A percentile compares a stretch with the other conserved stretches of the same genome.
Conservation (phyloP, 2,113 vertebrate genomes). For the Todiramphus saurophagus region DNA sequence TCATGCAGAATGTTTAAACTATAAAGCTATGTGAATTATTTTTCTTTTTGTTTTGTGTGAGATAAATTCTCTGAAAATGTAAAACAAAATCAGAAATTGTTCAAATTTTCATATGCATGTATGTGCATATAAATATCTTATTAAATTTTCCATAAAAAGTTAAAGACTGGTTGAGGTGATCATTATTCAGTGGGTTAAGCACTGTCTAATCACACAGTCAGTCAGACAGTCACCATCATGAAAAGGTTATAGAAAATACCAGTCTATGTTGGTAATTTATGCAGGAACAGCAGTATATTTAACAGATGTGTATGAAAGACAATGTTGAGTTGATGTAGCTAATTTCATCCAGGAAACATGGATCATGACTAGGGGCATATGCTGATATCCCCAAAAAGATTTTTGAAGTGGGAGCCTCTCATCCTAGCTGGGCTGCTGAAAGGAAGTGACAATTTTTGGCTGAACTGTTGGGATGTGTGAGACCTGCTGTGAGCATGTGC, state of each 20-base stretch:
- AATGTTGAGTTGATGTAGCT: not conserved
- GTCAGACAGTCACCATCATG: not conserved
- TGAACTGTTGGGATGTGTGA: not conserved
- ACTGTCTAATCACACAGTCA: not conserved
- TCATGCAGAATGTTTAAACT: not conserved
- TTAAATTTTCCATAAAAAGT: not conserved
- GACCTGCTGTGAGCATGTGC: not conserved
- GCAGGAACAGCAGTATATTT: not conserved
- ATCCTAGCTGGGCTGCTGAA: not conserved
- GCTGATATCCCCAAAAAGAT: not conserved
- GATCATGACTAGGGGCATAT: not conserved
- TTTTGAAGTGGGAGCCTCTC: not conserved
- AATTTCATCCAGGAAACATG: not conserved
- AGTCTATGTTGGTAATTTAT: not conserved
- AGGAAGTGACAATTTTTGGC: not conserved
- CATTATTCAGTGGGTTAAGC: not conserved
- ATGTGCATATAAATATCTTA: not conserved
- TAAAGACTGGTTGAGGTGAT: not conserved
- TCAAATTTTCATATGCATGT: fast-evolving
- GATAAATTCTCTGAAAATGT: not conserved
- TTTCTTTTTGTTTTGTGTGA: not conserved
- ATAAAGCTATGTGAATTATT: not conserved
- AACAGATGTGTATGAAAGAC: not conserved
- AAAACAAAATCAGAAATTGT: not conserved
- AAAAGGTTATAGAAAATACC: not conserved